Conservation (phyloP, 2,888 invertebrate genomes). For the Drosophila neonasuta region DNA sequence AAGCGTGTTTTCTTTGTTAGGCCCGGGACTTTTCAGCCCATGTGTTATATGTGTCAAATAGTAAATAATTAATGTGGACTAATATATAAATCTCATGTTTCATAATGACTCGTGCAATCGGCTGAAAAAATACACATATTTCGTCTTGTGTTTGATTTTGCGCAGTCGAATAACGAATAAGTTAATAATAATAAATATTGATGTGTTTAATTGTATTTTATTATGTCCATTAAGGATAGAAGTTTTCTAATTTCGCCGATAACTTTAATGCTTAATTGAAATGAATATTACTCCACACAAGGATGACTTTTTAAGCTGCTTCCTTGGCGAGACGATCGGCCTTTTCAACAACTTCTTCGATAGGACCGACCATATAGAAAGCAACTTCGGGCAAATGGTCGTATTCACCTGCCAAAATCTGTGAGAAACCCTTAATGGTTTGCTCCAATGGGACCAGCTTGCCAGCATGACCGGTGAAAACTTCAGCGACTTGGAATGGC, state of each 20-base stretch:
- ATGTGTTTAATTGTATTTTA: conserved; percentile 34
- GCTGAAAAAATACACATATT: too few species aligned
- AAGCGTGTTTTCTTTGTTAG: too few species aligned
- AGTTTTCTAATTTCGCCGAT: conserved; percentile 27
- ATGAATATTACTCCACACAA: conserved; percentile 42
- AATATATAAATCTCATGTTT: too few species aligned
- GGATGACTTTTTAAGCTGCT: conserved; percentile 63
- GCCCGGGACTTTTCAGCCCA: too few species aligned
- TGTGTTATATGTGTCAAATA: too few species aligned
- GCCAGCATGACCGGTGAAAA: conserved; percentile 95
- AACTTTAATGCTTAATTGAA: conserved; percentile 59
- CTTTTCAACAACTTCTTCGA: conserved; percentile 93
- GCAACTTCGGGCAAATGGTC: conserved; percentile 97
- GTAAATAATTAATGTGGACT: too few species aligned
- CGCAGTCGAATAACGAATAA: too few species aligned
- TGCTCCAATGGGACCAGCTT: conserved; percentile 93
- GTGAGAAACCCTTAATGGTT: conserved; percentile 94
- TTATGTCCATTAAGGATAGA: conserved; percentile 36
- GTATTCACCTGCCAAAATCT: conserved; percentile 91
- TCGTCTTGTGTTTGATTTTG: too few species aligned
- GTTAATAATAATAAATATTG: neutral
- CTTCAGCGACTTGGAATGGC: conserved; percentile 96
- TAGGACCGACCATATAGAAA: conserved; percentile 97
- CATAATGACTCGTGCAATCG: too few species aligned
- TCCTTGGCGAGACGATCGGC: conserved; percentile 85